phyloP scores from a whole-genome alignment of 2,113 vertebrate species.

The Sinocyclocheilus anophthalmus region DNA sequence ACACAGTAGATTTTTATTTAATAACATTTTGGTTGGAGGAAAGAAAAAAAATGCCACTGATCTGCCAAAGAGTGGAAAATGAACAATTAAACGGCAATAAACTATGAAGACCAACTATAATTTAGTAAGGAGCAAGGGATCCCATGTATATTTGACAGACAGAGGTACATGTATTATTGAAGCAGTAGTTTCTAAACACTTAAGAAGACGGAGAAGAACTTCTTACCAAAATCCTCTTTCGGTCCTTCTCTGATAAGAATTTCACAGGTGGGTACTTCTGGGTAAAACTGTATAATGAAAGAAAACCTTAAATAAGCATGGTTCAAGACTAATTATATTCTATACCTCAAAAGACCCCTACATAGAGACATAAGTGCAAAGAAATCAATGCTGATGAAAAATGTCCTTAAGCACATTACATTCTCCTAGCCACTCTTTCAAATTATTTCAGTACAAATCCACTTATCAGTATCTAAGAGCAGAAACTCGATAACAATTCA shows the following conservation, averaged over 20 bases:
- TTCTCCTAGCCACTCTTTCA: neutral
- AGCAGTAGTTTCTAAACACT: neutral
- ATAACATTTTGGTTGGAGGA: too few relatives aligned
- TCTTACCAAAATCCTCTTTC: constrained; percentile 97
- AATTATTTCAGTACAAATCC: neutral
- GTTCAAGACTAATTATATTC: neutral
- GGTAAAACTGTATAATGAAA: constrained; percentile 79
- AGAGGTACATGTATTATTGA: neutral
- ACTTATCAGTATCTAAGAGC: neutral
- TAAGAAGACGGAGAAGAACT: neutral
- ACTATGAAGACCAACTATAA: neutral
- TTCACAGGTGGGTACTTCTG: constrained; percentile 98
- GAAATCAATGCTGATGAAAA: neutral
- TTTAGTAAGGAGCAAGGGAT: neutral
- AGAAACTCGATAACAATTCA: neutral
- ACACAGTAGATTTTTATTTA: neutral
- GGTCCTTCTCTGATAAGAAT: constrained; percentile 97
- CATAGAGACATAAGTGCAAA: neutral
- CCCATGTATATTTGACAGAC: neutral
- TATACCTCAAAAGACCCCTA: neutral
- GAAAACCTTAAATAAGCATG: neutral
- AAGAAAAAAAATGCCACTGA: too few relatives aligned
- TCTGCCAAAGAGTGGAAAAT: neutral
- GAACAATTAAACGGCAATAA: neutral
- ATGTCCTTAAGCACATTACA: neutral